These are phyloP conservation scores for Schmidtea mediterranea DNA, from an alignment of 1,140 invertebrate genomes.

Conservation along the genomic window DNA sequence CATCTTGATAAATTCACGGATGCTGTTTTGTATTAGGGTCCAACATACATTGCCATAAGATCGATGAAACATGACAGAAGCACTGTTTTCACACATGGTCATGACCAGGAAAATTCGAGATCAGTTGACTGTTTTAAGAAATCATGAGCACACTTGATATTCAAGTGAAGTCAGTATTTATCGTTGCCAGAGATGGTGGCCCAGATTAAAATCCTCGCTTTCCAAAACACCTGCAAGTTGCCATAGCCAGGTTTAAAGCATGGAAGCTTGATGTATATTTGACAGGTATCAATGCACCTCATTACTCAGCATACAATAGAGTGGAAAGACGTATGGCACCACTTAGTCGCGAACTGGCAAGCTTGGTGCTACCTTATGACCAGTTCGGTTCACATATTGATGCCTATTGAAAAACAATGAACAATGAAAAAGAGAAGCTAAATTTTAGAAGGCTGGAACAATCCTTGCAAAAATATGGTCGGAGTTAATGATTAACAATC, in stretches of 20 bases:
- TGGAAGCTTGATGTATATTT: constrained; percentile 24
- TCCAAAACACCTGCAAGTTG: constrained; percentile 15
- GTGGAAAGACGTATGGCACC: constrained; percentile 23
- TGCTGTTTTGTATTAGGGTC: no score
- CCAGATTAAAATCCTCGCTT: constrained; percentile 25
- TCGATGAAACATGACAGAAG: no score
- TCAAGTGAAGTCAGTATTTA: constrained; percentile 19
- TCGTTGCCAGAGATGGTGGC: constrained; percentile 21
- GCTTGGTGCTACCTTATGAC: constrained; percentile 22
- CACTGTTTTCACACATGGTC: constrained; percentile 15
- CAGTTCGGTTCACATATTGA: constrained; percentile 22
- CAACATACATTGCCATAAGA: no score
- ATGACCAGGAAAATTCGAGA: constrained; percentile 16
- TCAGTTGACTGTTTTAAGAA: constrained; percentile 12
- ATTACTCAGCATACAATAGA: constrained; percentile 18
- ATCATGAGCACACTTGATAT: constrained; percentile 11
- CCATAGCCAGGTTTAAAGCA: constrained; percentile 18
- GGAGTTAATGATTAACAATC: constrained; percentile 13
- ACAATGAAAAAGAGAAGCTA: constrained; percentile 16
- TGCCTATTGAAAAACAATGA: constrained; percentile 15
- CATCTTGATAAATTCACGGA: no score
- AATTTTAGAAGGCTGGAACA: constrained; percentile 17
- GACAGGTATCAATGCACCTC: constrained; percentile 24
- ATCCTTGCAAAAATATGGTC: constrained; percentile 14
- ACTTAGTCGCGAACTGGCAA: constrained; percentile 18